phyloP scores from a whole-genome alignment of 1,140 invertebrate genomes.

The Diorhabda carinulata region DNA sequence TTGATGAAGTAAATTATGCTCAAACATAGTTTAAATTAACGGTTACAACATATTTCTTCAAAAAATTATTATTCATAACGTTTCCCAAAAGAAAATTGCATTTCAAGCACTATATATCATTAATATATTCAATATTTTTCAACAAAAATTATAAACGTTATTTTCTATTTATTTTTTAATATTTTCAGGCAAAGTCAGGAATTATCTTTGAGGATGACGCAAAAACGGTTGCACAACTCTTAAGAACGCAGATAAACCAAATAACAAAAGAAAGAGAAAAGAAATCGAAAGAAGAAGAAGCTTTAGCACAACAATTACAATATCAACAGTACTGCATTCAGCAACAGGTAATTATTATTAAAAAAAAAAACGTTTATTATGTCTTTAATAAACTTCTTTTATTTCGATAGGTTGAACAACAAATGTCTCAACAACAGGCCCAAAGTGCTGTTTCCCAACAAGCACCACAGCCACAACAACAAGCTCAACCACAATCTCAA shows the following conservation, averaged over 20 bases:
- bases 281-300: conserved; percentile 50
- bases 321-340: conserved; percentile 58
- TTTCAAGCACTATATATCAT: too few species aligned
- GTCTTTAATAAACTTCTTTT: neutral
- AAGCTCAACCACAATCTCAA: conserved; percentile 34
- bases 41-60: too few species aligned
- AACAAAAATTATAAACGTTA: neutral
- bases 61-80: too few species aligned
- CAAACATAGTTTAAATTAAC: too few species aligned
- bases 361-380: neutral
- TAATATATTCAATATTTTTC: neutral
- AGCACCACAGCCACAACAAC: conserved; percentile 33
- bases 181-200: conserved; percentile 69
- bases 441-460: conserved; percentile 35
- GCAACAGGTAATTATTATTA: conserved; percentile 39
- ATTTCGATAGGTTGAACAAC: conserved; percentile 37
- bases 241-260: conserved; percentile 74
- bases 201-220: conserved; percentile 89
- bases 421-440: conserved; percentile 49
- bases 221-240: conserved; percentile 79
- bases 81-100: too few species aligned
- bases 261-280: conserved; percentile 58
- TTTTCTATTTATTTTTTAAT: conserved; percentile 10
- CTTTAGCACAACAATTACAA: conserved; percentile 56
- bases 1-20: too few species aligned